These are phyloP conservation scores for Podilymbus podiceps DNA, from an alignment of 2,113 vertebrate species.

Conservation along the genomic window DNA sequence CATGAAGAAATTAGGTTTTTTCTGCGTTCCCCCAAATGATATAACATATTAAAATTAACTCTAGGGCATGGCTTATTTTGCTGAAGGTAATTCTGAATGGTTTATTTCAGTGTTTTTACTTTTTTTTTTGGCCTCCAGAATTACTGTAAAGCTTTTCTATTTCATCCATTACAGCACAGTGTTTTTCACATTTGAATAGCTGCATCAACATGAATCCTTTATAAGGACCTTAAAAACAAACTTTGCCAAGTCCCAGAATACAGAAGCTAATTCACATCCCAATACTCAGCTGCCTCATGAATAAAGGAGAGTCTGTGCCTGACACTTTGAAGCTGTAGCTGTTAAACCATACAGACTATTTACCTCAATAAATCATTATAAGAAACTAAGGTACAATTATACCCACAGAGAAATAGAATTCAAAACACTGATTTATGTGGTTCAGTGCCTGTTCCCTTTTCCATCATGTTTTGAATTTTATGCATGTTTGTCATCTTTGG, in stretches of 20 bases:
- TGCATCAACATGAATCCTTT: conserved; percentile 84
- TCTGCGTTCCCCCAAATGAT: not conserved
- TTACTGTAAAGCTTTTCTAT: conserved; percentile 82
- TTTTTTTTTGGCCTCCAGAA: conserved; percentile 74
- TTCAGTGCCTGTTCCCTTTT: conserved; percentile 77
- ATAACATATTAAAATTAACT: conserved; percentile 56
- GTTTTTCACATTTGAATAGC: conserved; percentile 83
- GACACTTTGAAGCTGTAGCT: conserved; percentile 83
- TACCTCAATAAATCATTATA: conserved; percentile 89
- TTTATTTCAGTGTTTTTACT: conserved; percentile 76
- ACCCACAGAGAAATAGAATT: conserved; percentile 82
- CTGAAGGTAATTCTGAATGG: conserved; percentile 70
- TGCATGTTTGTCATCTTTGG: conserved; percentile 84
- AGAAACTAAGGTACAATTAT: conserved; percentile 86
- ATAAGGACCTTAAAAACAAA: conserved; percentile 83
- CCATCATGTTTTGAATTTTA: conserved; percentile 82
- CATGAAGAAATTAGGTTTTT: conserved; percentile 17
- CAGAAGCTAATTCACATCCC: conserved; percentile 84
- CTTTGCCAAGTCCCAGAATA: conserved; percentile 84
- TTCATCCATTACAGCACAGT: conserved; percentile 77
- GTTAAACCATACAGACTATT: conserved; percentile 87
- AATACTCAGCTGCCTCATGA: conserved; percentile 80
- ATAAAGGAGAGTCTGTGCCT: conserved; percentile 84
- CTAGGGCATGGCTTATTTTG: conserved; percentile 57
- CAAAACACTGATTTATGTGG: conserved; percentile 84